Evolutionary conservation across 2,888 invertebrate genomes (phyloP), one percentile per base, ranked within the genome.

Genomic region (Nemoura dubitans): DNA sequence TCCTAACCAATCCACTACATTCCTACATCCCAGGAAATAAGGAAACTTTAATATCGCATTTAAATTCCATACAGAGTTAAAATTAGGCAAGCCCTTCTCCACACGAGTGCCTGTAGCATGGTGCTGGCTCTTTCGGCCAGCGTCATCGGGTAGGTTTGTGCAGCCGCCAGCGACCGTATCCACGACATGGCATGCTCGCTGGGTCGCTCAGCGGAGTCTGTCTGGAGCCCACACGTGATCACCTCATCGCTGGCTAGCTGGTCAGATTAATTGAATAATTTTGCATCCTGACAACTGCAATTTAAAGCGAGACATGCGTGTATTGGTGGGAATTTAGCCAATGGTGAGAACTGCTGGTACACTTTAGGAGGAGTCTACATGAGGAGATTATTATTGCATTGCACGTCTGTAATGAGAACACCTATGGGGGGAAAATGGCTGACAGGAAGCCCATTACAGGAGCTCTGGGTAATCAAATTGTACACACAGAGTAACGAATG

Each of bases 201-300:
- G 59, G 59, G 21, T 14, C 21, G 59, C 21, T 3, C 21, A 21
- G 59, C 21, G 16, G 59, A 10, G 59, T 1, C 59, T 59, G 2
- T 21, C 59, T 59, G 59, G 1, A 36, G 36, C 10, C 21, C 16
- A 21, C 59, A 59, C 59, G 59, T 59, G 59, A 59, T 21, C 2
- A 21, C 59, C 16, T 59, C 59, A 14, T 2, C 59, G 36, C 36
- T 10, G n/a, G 10, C 36, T 36, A 3, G 36, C 36, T 36, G 59
- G 59, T 2, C 78, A 26, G 30, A 81, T 30, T 30, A 81, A 81
- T 81, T 81, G 81, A 28, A 81, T 81, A 81, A 81, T 81, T 81
- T 81, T 81, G 81, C 81, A 81, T 81, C 30, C 81, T 30, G 81
- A 30, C 29, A 30, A 30, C n/a, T 81, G 81, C 81, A 81, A 81